These are phyloP conservation scores for Montifringilla adamsi DNA, from an alignment of 2,113 vertebrate genomes.

Conservation along the genomic window DNA sequence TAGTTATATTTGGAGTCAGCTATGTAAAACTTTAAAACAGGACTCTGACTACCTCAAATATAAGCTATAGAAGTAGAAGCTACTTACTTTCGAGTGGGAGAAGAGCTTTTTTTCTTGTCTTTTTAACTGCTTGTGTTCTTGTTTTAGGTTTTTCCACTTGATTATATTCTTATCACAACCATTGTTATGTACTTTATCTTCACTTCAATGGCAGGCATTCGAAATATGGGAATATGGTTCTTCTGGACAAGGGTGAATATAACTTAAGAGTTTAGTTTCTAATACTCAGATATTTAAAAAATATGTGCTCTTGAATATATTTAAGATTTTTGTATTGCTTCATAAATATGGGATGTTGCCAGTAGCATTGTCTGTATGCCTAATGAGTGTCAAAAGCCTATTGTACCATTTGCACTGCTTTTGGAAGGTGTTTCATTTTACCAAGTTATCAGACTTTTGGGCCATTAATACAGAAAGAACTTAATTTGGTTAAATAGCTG, in stretches of 20 bases:
- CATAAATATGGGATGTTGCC: neutral
- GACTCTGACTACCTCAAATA: neutral
- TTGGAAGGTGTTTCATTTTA: neutral
- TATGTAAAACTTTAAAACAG: neutral
- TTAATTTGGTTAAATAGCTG: neutral
- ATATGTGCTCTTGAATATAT: neutral
- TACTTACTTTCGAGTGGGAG: neutral
- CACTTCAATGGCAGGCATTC: conserved; percentile 97
- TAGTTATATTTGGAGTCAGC: neutral
- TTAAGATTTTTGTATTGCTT: neutral
- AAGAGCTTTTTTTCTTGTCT: neutral
- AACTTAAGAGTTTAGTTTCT: neutral
- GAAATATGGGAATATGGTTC: conserved; percentile 98
- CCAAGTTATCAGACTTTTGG: neutral
- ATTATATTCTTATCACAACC: conserved; percentile 94
- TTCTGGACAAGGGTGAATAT: conserved; percentile 93
- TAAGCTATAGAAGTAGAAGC: neutral
- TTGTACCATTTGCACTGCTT: neutral
- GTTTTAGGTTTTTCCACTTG: conserved; percentile 91
- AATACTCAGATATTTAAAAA: neutral
- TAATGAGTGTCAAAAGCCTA: neutral
- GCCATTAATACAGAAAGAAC: neutral
- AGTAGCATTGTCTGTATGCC: neutral
- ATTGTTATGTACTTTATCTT: conserved; percentile 98
- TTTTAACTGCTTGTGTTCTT: neutral